These are phyloP conservation scores for Saxidomus purpurata DNA, from an alignment of 1,140 invertebrate genomes.

Conservation along the genomic window DNA sequence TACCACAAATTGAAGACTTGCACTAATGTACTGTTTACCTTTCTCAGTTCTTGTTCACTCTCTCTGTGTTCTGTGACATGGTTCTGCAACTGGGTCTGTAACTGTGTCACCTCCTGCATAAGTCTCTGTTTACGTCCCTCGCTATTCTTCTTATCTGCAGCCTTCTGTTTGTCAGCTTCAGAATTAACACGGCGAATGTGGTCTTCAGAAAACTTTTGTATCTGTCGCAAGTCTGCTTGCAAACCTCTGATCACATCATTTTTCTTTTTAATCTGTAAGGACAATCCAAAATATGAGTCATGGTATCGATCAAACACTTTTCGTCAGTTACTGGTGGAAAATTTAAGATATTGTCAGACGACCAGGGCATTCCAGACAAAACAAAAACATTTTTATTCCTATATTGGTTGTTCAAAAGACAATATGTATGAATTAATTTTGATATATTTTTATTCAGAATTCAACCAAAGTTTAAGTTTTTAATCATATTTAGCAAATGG, in stretches of 20 bases:
- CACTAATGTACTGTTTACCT: too few species aligned
- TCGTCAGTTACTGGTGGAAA: too few species aligned
- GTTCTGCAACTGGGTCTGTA: constrained; percentile 82
- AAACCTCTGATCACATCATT: constrained; percentile 85
- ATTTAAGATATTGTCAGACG: too few species aligned
- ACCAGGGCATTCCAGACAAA: too few species aligned
- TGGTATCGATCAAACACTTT: too few species aligned
- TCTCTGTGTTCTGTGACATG: constrained; percentile 83
- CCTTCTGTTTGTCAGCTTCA: constrained; percentile 85
- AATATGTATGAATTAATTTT: too few species aligned
- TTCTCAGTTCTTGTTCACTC: constrained; percentile 83
- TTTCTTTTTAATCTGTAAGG: constrained; percentile 83
- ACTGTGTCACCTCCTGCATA: constrained; percentile 79
- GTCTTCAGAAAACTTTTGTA: constrained; percentile 86
- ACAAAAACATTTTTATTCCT: too few species aligned
- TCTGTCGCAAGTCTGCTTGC: constrained; percentile 84
- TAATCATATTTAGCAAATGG: too few species aligned
- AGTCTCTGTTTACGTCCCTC: constrained; percentile 84
- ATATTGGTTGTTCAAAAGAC: too few species aligned
- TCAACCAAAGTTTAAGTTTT: too few species aligned
- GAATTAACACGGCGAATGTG: constrained; percentile 81
- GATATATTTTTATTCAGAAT: too few species aligned
- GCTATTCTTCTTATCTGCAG: constrained; percentile 84
- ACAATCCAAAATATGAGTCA: background rate
- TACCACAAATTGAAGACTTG: too few species aligned